A percentile compares a stretch with the other conserved stretches of the same genome.
Evolutionary conservation across 2,113 vertebrate species (phyloP).

Genomic region (Accipiter virgatus): DNA sequence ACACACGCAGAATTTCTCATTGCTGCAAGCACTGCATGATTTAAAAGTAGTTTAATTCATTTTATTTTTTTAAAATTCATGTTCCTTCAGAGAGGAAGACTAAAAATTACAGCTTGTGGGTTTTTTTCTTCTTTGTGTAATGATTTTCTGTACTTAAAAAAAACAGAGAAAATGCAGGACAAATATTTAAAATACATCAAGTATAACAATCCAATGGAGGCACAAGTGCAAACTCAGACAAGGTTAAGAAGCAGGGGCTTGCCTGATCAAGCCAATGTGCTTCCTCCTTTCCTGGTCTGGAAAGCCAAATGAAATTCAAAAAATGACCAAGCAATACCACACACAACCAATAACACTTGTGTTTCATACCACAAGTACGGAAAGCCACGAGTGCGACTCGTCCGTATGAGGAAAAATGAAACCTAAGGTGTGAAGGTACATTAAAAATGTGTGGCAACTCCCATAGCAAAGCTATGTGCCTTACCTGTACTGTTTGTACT

Average conservation of each 20-base stretch:
- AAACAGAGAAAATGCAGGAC: background rate
- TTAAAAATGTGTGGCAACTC: background rate
- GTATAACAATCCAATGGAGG: background rate
- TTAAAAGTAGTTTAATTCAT: background rate
- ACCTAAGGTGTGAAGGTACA: background rate
- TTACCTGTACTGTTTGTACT: slow-evolving; percentile 91
- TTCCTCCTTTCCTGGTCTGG: background rate
- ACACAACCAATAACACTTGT: background rate
- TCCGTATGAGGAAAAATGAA: background rate
- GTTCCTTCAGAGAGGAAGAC: background rate
- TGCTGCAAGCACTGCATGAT: background rate
- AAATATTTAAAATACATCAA: background rate
- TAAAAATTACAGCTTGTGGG: too few species aligned
- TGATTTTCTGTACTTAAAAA: background rate
- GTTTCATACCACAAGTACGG: background rate
- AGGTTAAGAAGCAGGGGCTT: background rate
- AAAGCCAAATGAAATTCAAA: background rate
- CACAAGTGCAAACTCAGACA: background rate
- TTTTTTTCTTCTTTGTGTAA: background rate
- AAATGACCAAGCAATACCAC: background rate
- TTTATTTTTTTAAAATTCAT: background rate
- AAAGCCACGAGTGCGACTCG: background rate
- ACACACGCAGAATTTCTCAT: background rate
- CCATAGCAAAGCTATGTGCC: background rate
- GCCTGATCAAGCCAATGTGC: background rate